These are phyloP conservation scores for Chymomyza costata DNA, from an alignment of 1,140 invertebrate genomes.

Conservation along the genomic window DNA sequence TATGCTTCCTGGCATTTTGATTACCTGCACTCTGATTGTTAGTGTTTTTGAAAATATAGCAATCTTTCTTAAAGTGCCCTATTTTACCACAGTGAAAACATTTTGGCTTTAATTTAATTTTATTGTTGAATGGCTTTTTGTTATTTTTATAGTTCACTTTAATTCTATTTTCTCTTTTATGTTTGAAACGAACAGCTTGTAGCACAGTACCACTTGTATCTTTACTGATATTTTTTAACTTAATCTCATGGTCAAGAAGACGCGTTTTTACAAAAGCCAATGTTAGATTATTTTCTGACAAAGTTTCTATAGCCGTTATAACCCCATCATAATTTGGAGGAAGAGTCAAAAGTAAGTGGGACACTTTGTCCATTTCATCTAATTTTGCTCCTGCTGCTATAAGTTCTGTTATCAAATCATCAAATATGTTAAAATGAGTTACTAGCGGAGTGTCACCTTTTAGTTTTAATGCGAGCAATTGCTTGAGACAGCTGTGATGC, in stretches of 20 bases:
- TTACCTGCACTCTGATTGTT: constrained; percentile 4
- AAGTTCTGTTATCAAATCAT: constrained; percentile 65
- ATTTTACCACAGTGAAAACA: constrained; percentile 51
- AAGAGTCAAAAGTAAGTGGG: constrained; percentile 70
- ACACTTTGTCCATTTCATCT: constrained; percentile 64
- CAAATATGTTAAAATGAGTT: constrained; percentile 68
- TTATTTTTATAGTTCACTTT: background rate
- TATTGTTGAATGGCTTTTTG: constrained; percentile 5
- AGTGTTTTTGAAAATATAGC: constrained; percentile 43
- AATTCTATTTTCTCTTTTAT: background rate
- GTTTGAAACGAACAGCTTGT: constrained; percentile 17
- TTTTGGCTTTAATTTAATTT: constrained; percentile 26
- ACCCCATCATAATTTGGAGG: constrained; percentile 63
- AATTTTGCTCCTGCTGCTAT: constrained; percentile 66
- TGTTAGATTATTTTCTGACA: constrained; percentile 62
- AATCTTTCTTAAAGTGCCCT: constrained; percentile 49
- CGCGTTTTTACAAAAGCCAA: constrained; percentile 70
- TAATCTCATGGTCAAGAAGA: constrained; percentile 74
- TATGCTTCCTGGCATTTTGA: constrained; percentile 8
- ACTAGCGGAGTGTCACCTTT: constrained; percentile 49
- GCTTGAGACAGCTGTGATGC: constrained; percentile 71
- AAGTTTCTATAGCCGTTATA: constrained; percentile 75
- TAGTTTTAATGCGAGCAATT: constrained; percentile 66
- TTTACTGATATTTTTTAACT: constrained; percentile 49
- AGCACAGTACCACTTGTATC: constrained; percentile 53